Conservation (phyloP, 2,888 invertebrate genomes). For the Drosophila subsilvestris region DNA sequence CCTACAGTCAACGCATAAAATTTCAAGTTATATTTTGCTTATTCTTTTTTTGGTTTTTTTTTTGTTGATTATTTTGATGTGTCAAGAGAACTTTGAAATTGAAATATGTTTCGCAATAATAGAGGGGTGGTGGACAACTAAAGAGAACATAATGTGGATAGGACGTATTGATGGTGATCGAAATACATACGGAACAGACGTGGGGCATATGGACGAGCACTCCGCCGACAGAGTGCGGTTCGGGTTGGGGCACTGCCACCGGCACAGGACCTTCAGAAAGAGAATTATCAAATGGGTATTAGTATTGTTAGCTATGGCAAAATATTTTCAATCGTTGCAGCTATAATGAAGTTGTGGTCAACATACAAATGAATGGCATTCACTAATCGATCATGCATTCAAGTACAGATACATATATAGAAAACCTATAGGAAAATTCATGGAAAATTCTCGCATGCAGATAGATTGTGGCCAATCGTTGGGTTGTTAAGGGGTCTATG, state of each 20-base stretch:
- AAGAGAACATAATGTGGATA: constrained; percentile 54
- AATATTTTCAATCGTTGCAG: constrained; percentile 20
- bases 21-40: constrained; percentile 33
- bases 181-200: constrained; percentile 88
- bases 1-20: constrained; percentile 70
- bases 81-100: constrained; percentile 42
- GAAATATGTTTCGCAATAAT: constrained; percentile 47
- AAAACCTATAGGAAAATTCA: constrained; percentile 51
- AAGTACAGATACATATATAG: constrained; percentile 60
- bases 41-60: constrained; percentile 25
- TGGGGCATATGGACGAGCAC: constrained; percentile 96
- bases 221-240: constrained; percentile 91
- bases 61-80: constrained; percentile 31
- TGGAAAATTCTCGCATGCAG: constrained; percentile 43
- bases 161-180: constrained; percentile 37
- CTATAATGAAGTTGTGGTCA: constrained; percentile 56
- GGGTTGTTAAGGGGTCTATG: not conserved
- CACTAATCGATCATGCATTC: constrained; percentile 71
- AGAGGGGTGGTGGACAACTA: constrained; percentile 45
- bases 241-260: constrained; percentile 86
- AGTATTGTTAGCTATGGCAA: constrained; percentile 28
- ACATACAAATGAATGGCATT: constrained; percentile 65
- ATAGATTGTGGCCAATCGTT: not conserved
- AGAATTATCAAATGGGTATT: constrained; percentile 52
- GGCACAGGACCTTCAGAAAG: constrained; percentile 84